phyloP scores from a whole-genome alignment of 2,797 vertebrate species.

The Spatula versicolor region DNA sequence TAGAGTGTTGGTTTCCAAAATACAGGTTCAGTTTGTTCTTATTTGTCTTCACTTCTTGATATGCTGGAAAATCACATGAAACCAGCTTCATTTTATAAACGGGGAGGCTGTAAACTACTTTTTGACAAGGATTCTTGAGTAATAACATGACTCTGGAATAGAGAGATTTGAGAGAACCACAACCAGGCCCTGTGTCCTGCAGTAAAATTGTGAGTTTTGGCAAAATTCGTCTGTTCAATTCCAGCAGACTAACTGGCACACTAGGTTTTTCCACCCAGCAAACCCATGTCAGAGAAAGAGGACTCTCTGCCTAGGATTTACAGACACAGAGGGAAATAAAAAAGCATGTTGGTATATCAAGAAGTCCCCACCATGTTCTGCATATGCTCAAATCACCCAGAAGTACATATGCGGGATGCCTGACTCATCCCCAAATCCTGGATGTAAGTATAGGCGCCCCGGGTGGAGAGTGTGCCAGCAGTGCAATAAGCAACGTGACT shows the following conservation, averaged over 20 bases:
- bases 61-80: not conserved
- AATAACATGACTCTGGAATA: not conserved
- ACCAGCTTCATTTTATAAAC: not conserved
- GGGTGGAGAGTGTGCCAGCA: conserved; percentile 40
- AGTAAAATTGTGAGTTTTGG: not conserved
- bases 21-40: not conserved
- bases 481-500: conserved; percentile 53
- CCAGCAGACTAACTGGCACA: not conserved
- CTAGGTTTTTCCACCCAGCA: not conserved
- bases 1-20: not conserved
- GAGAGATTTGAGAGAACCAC: not conserved
- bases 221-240: not conserved
- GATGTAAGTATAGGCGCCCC: not conserved
- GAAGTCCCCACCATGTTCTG: conserved; percentile 14
- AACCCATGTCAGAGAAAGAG: not conserved
- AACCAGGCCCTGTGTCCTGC: not conserved
- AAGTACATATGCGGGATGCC: not conserved
- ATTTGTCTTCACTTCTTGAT: not conserved
- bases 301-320: not conserved
- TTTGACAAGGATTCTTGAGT: not conserved
- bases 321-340: conserved; percentile 7
- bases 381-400: not conserved
- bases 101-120: not conserved
- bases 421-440: conserved; percentile 62
- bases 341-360: conserved; percentile 13